A percentile compares a stretch with the other conserved stretches of the same genome.
Conservation (phyloP, 2,113 vertebrate genomes). For the Periophthalmus modestus region DNA sequence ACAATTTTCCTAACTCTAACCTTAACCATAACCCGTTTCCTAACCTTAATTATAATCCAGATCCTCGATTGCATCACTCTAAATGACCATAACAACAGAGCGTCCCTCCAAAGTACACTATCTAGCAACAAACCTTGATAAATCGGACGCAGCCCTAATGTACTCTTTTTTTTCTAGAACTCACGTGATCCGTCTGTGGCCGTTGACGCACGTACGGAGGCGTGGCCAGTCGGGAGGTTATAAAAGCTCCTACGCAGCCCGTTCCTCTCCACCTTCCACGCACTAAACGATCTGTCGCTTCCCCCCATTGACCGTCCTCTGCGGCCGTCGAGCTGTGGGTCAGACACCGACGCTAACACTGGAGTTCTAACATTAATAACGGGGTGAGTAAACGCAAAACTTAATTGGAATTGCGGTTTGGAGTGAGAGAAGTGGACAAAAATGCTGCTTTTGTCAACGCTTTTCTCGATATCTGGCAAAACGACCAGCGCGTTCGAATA, state of each 20-base stretch:
- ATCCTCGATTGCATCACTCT: too few relatives aligned
- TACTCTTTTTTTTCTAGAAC: slow-evolving; percentile 55
- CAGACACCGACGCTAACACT: slow-evolving; percentile 75
- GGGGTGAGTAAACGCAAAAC: slow-evolving; percentile 64
- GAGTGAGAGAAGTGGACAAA: rapidly evolving
- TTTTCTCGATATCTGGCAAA: not conserved
- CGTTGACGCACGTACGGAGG: slow-evolving; percentile 42
- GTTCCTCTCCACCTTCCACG: slow-evolving; percentile 57
- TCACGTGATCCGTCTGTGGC: slow-evolving; percentile 39
- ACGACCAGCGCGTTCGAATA: not conserved
- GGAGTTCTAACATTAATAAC: slow-evolving; percentile 76
- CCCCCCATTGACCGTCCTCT: slow-evolving; percentile 53
- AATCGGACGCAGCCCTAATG: slow-evolving; percentile 37
- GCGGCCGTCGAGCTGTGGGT: slow-evolving; percentile 76
- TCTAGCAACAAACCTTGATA: too few relatives aligned
- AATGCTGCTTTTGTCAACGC: not conserved
- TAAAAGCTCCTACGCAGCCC: slow-evolving; percentile 48
- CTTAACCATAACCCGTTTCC: too few relatives aligned
- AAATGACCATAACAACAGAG: too few relatives aligned
- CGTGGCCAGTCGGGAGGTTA: slow-evolving; percentile 63
- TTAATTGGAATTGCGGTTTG: rapidly evolving
- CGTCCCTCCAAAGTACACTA: too few relatives aligned
- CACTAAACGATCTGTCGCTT: slow-evolving; percentile 27
- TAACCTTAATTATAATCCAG: too few relatives aligned
- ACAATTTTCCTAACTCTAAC: too few relatives aligned